Conservation (phyloP, 2,888 invertebrate genomes). For the Athrips mouffetella region DNA sequence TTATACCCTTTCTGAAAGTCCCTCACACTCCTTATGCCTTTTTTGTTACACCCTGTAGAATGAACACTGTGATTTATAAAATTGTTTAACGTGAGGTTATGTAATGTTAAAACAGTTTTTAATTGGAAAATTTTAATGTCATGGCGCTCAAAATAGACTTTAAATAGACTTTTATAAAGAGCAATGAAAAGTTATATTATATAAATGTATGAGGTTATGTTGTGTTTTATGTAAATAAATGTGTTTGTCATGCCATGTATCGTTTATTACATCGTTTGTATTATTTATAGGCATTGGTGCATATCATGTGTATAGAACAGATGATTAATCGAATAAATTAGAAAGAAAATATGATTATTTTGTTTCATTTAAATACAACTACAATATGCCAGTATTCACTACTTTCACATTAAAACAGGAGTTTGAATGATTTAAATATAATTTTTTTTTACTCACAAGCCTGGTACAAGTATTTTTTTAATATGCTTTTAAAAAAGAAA, state of each 20-base stretch:
- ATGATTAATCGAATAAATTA: constrained; percentile 78
- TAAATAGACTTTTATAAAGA: constrained; percentile 46
- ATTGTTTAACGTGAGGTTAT: constrained; percentile 17
- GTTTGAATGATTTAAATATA: too few relatives aligned
- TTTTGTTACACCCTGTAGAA: too few relatives aligned
- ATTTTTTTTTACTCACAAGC: not conserved
- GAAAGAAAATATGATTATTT: constrained; percentile 51
- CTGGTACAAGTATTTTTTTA: not conserved
- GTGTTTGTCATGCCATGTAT: constrained; percentile 56
- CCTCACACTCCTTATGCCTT: too few relatives aligned
- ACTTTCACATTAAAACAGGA: too few relatives aligned
- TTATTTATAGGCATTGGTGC: constrained; percentile 78
- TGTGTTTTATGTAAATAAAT: constrained; percentile 53
- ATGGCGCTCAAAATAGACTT: constrained; percentile 52
- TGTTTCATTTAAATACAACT: not conserved
- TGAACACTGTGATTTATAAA: constrained; percentile 55
- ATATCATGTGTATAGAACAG: constrained; percentile 78
- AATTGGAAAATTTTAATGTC: constrained; percentile 20
- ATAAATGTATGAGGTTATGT: constrained; percentile 25
- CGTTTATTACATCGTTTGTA: constrained; percentile 66
- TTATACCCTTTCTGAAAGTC: too few relatives aligned
- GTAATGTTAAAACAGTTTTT: constrained; percentile 13
- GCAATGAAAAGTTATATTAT: constrained; percentile 41
- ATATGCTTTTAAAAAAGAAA: too few relatives aligned
- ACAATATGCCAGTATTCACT: too few relatives aligned